These are phyloP conservation scores for Trichonephila clavata DNA, from an alignment of 1,140 invertebrate genomes.

Conservation along the genomic window DNA sequence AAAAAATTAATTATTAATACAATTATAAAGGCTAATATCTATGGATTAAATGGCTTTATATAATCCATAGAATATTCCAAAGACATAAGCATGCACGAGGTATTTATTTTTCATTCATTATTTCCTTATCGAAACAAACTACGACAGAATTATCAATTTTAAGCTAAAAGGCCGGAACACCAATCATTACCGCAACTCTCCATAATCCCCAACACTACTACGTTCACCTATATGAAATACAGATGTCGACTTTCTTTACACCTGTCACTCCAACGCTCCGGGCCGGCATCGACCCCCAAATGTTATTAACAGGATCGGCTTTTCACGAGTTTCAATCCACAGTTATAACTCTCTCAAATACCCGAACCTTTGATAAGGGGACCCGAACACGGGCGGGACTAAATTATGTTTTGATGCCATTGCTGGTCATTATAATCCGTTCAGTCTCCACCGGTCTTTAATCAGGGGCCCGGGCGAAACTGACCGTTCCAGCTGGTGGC, in stretches of 20 bases:
- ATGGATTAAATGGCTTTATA: too few relatives aligned
- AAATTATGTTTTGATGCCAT: constrained; percentile 64
- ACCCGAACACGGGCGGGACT: background rate
- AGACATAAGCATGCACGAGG: too few relatives aligned
- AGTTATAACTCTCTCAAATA: background rate
- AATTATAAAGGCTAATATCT: too few relatives aligned
- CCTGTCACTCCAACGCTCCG: background rate
- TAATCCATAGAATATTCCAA: too few relatives aligned
- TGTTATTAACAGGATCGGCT: constrained; percentile 27
- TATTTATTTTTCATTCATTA: too few relatives aligned
- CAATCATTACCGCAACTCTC: too few relatives aligned
- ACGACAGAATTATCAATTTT: too few relatives aligned
- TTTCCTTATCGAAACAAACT: too few relatives aligned
- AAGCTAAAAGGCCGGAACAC: too few relatives aligned
- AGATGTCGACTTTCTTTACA: background rate
- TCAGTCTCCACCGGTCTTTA: constrained; percentile 45
- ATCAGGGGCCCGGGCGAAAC: constrained; percentile 24
- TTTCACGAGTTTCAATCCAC: constrained; percentile 18
- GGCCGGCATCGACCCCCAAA: background rate
- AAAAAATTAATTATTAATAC: too few relatives aligned
- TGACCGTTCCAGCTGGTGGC: constrained; percentile 56
- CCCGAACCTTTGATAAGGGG: background rate
- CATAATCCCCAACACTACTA: background rate
- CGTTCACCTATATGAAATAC: background rate
- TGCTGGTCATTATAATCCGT: constrained; percentile 56